These are phyloP conservation scores for Drosophila littoralis DNA, from an alignment of 1,140 invertebrate species.

Conservation along the genomic window DNA sequence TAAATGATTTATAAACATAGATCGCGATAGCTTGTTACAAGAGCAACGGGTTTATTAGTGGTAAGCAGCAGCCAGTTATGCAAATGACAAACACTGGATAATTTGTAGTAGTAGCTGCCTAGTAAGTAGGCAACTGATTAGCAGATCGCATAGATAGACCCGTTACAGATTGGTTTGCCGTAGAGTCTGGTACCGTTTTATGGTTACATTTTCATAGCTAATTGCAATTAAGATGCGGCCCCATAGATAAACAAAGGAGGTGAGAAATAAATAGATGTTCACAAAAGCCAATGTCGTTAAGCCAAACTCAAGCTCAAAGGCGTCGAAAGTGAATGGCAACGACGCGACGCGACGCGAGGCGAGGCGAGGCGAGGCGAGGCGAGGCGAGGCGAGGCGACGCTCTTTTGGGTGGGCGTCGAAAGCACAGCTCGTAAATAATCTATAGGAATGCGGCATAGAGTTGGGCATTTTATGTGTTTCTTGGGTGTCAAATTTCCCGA, in stretches of 20 bases:
- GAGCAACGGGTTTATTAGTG: constrained; percentile 67
- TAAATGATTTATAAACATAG: constrained; percentile 67
- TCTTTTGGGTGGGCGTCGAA: constrained; percentile 31
- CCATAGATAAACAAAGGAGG: constrained; percentile 58
- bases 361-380: too few species aligned
- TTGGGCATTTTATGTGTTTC: constrained; percentile 17
- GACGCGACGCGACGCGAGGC: not conserved
- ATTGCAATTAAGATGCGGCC: constrained; percentile 76
- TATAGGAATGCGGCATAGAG: constrained; percentile 17
- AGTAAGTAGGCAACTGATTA: constrained; percentile 63
- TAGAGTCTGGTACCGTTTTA: constrained; percentile 49
- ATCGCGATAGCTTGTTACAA: constrained; percentile 59
- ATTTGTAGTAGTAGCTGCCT: constrained; percentile 67
- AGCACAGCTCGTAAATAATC: constrained; percentile 41
- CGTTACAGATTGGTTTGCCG: not conserved
- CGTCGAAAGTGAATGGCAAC: constrained; percentile 47
- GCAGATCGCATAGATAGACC: constrained; percentile 63
- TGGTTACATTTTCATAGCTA: constrained; percentile 71
- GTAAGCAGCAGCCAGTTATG: constrained; percentile 56
- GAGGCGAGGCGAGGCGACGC: not conserved
- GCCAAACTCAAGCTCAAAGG: constrained; percentile 21
- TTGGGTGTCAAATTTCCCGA: constrained; percentile 1
- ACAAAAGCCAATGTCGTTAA: constrained; percentile 31
- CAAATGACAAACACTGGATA: constrained; percentile 58
- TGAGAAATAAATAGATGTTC: constrained; percentile 67